Evolutionary conservation across 1,140 invertebrate species (phyloP), one percentile per base, ranked within the genome.

Genomic region (Drosophila carrolli): DNA sequence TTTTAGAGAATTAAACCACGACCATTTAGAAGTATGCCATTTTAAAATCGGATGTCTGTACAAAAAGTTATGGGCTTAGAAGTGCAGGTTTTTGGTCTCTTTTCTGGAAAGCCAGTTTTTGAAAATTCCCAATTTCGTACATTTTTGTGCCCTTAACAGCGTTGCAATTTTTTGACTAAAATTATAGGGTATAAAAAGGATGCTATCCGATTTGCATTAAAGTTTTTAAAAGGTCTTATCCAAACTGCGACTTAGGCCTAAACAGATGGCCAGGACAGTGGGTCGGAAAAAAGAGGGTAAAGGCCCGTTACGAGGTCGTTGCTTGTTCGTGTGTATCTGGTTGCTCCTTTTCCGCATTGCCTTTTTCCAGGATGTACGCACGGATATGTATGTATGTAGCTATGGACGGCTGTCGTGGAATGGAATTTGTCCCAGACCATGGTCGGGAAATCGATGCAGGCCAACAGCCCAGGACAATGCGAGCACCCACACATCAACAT

Each of bases 371-470:
- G 65, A 59, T 13, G 32, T 14, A 48, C 44, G 62, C 54, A 47
- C 40, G 55, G 32, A 72, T 43, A 71, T 60, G n/a, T n/a, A 23
- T 23, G 23, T 23, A 72, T 43, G 67, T 60, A 32, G 29, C 6
- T 7, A 32, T 32, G 29, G 6, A 32, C 7, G 29, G 6, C 6
- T 32, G 8, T 32, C 80, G 79, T 43, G 38, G 54, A 56, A 55
- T 83, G 81, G 82, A 81, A 82, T 88, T 86, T 86, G 83, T 81
- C 83, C 83, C 83, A 86, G 83, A 86, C 83, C 83, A 86, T 86
- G 83, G 83, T 78, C 19, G 61, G 51, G 60, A 68, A 84, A 78
- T 75, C 55, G 48, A 51, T 51, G 29, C 48, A 71, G 72, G 48
- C 48, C 48, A 51, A 51, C n/a, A 35, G 48, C 48, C 77, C 80